A percentile compares a stretch with the other conserved stretches of the same genome.
phyloP scores from a whole-genome alignment of 2,113 vertebrate genomes.

The Oryzias curvinotus region DNA sequence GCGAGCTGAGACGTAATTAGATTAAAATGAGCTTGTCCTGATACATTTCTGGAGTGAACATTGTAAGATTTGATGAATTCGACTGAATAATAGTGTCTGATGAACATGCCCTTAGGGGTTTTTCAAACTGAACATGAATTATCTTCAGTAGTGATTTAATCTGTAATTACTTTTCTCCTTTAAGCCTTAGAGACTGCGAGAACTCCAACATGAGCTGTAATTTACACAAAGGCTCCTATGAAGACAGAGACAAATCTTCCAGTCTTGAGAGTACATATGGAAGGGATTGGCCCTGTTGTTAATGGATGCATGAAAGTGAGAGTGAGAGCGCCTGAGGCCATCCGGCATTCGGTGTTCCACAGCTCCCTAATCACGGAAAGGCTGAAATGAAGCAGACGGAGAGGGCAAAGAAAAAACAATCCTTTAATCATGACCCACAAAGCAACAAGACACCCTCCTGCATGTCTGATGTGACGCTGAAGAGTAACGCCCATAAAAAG shows the following conservation, averaged over 20 bases:
- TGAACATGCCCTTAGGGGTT: neutral
- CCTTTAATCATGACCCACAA: slow-evolving; percentile 54
- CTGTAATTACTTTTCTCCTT: slow-evolving; percentile 7
- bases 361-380: slow-evolving; percentile 54
- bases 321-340: slow-evolving; percentile 35
- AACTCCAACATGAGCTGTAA: slow-evolving; percentile 46
- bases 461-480: slow-evolving; percentile 1
- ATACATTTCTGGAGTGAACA: slow-evolving; percentile 8
- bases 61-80: slow-evolving; percentile 4
- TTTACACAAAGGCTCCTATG: slow-evolving; percentile 34
- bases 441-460: slow-evolving; percentile 1
- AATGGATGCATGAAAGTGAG: slow-evolving; percentile 51
- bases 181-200: slow-evolving; percentile 15
- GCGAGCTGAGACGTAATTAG: neutral
- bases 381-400: slow-evolving; percentile 57
- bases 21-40: slow-evolving; percentile 4
- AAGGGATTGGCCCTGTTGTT: slow-evolving; percentile 45
- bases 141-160: slow-evolving; percentile 27
- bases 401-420: slow-evolving; percentile 45
- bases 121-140: neutral
- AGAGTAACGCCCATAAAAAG: neutral
- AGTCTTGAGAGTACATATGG: slow-evolving; percentile 46
- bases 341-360: slow-evolving; percentile 22
- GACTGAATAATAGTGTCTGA: slow-evolving; percentile 6
- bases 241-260: slow-evolving; percentile 31